Evolutionary conservation across 1,140 invertebrate species (phyloP), one percentile per base, ranked within the genome.

Genomic region (Camponotus vicinus): DNA sequence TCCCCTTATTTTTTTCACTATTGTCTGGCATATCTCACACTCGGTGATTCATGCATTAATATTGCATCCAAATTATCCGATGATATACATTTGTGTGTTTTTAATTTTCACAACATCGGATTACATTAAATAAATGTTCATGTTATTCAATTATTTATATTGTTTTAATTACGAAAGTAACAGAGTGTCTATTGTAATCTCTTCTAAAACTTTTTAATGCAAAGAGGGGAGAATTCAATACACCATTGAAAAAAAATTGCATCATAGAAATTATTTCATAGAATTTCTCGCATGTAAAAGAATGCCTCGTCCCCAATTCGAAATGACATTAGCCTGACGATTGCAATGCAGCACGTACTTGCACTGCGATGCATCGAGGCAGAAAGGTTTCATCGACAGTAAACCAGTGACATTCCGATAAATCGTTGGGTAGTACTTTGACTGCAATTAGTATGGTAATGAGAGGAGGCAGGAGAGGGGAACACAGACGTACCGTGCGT

Each of bases 381-480:
- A 18, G 27, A 61, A 73, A 89, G 59, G 75, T 89, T 89, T 89
- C 79, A 71, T 87, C 85, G 79, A 27, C 80, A 79, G 85, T 87
- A 71, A 67, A 89, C 85, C 75, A 49, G 85, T 80, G 71, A 78
- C 34, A 37, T 73, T 42, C 57, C 71, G 86, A 89, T 89, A 89
- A 89, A 89, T 89, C 86, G 88, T 34, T 86, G 73, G 80, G 82
- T 85, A 79, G 70, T 89, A 89, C 79, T 90, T 89, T 87, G 88
- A 86, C 86, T 84, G 86, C 80, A 90, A 90, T 90, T 89, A 90
- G 88, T 90, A 90, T 90, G 88, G 69, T 90, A 90, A 90, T 90
- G 64, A 73, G 85, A 34, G 27, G 8, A 49, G 40, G 59, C 11
- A 70, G 18, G 59, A 27, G 32, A 77, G 61, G 57, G 40, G 49